phyloP scores from a whole-genome alignment of 2,113 vertebrate genomes.

The Pomatorhinus ruficollis region DNA sequence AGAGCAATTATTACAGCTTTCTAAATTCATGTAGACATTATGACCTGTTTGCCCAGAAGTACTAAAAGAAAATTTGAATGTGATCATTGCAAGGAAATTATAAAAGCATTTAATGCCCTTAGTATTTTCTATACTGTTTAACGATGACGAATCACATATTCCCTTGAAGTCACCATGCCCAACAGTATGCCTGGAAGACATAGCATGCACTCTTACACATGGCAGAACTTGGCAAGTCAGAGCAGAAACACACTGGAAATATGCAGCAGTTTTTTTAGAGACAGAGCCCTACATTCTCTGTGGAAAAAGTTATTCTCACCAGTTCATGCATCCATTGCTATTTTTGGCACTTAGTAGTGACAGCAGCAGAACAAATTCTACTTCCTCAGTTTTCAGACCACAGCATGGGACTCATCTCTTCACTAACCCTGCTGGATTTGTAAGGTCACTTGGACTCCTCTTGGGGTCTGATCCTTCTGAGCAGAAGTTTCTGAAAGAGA shows the following conservation, averaged over 20 bases:
- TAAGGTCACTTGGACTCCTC: background rate
- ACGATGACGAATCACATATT: background rate
- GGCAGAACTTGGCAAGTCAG: background rate
- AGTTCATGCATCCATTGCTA: background rate
- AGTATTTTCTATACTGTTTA: background rate
- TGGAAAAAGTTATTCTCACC: background rate
- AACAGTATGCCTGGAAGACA: background rate
- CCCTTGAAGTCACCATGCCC: background rate
- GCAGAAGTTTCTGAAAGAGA: background rate
- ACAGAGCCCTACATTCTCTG: background rate
- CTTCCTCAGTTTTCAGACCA: background rate
- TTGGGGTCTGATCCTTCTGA: background rate
- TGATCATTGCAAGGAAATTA: background rate
- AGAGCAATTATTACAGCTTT: background rate
- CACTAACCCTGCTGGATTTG: background rate
- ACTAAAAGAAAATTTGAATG: background rate
- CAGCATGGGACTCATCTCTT: background rate
- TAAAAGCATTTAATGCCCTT: background rate
- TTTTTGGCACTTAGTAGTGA: background rate
- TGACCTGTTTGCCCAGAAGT: background rate
- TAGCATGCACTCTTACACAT: background rate
- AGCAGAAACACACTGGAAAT: background rate
- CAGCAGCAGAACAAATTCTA: background rate
- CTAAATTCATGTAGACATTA: background rate
- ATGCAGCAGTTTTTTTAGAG: background rate